phyloP scores from a whole-genome alignment of 2,113 vertebrate genomes.

The Nycticebus coucang region DNA sequence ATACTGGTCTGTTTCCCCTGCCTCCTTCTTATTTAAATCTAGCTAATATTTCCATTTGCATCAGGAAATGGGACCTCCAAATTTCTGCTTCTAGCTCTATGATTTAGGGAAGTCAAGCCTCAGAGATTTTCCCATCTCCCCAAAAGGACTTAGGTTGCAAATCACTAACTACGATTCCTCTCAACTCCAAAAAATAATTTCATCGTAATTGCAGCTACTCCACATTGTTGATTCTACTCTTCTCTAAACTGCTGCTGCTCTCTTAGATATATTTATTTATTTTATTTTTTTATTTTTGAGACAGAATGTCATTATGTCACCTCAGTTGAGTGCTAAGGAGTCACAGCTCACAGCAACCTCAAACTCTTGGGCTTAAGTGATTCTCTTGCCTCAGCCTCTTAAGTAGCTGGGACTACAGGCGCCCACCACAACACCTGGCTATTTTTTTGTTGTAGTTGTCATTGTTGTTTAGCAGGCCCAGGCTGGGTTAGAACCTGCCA shows the following conservation, averaged over 20 bases:
- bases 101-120: not conserved
- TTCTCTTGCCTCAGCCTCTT: no score
- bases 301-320: no score
- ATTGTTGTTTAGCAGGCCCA: no score
- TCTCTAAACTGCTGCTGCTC: not conserved
- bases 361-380: no score
- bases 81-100: not conserved
- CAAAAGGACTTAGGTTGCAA: not conserved
- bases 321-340: no score
- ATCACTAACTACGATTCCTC: not conserved
- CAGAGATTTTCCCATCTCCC: not conserved
- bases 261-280: not conserved
- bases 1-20: not conserved
- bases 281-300: no score
- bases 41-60: not conserved
- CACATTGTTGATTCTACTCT: not conserved
- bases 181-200: slow-evolving; percentile 11
- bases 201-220: not conserved
- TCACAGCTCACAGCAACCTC: no score
- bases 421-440: no score
- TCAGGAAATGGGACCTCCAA: not conserved
- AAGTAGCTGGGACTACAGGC: no score
- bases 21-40: not conserved
- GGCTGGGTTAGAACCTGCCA: no score
- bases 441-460: no score